These are phyloP conservation scores for human (Homo sapiens) DNA, from an alignment of 2,113 vertebrate genomes.

Conservation along the genomic window GRCh38 chr11:19477001-19477500, in stretches of 20 bases:
- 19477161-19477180: not conserved
- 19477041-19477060: not conserved
- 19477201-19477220: not conserved
- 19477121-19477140: not conserved
- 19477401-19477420: not conserved
- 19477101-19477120: not conserved
- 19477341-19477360: constrained; percentile 38
- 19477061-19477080: not conserved
- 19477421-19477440: not conserved
- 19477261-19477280: not conserved
- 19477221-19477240: not conserved
- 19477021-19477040: not conserved
- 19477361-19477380: constrained; percentile 32
- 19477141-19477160: not conserved
- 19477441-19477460: not conserved
- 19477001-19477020: too few species aligned
- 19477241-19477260: not conserved
- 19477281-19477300: not conserved
- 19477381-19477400: constrained; percentile 25
- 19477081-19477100: not conserved
- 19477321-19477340: not conserved
- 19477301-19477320: not conserved
- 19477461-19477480: not conserved
- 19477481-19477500: not conserved
- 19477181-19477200: not conserved